Evolutionary conservation across 92 coral and sea anemone species (phyloP), one percentile per base, ranked within the genome.

Genomic region (Muricea muricata): DNA sequence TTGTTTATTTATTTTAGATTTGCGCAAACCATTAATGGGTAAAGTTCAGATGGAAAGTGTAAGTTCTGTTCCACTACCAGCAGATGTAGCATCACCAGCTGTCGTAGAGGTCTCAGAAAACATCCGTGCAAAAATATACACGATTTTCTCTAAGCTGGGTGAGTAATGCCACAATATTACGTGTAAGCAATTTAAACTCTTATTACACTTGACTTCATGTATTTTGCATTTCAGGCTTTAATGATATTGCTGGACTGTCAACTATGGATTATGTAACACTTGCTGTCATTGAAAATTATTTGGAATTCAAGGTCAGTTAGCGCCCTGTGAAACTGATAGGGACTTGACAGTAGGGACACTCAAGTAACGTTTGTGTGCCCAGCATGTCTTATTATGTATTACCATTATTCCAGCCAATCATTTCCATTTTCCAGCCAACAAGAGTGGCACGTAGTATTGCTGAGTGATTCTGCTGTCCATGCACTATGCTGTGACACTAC

Each of bases 71-170:
- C 88, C 98, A 34, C 87, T 94, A 68, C 99, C 97, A 54, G 97
- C 99, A 25, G 90, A 93, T 73, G 93, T 93, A 29, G 98, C 99
- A 3, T 93, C 98, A 48, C 98, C 92, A 73, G 94, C 99, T 24
- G 83, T 96, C 63, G 98, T 96, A 39, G 97, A 96, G 50, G 92
- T 96, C 48, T 92, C 99, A 14, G 99, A 96, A 63, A 96, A 96
- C 75, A 96, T 96, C 92, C 93, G 99, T 42, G 98, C 99, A 12
- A 96, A 96, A 79, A 89, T 96, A 32, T 93, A 92, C 85, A 72
- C 99, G 69, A 86, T 96, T 88, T 96, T 96, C 79, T 96, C 98
- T 65, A 96, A 96, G 66, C 84, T 96, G 35, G 99, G 99, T 93
- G 81, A 84, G 94, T 66, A 35, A 14, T 34, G 14, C 12, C 56